Base-by-base conservation (phyloP, 2,797 vertebrate genomes). In the Hoplostethus atlanticus region DNA sequence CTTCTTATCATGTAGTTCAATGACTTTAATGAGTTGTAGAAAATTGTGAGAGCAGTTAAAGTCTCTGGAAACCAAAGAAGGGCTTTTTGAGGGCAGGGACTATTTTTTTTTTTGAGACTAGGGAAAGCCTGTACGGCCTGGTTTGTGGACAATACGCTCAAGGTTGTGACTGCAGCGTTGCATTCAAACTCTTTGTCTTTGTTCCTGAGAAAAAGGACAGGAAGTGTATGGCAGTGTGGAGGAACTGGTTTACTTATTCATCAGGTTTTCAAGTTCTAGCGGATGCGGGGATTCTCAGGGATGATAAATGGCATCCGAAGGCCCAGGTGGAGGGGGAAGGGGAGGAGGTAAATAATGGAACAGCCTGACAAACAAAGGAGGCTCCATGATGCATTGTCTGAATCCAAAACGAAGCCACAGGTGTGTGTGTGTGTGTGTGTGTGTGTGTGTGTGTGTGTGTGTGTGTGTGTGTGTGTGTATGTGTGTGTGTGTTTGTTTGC, bases 241-340 rank as follows among this genome's bases (percentile, higher is more conserved):
- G 81, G 89, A 92, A 89, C 80, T 81, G 62, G 71, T 89, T 93
- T 92, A 93, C 87, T 93, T 90, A 93, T 92, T 92, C 88, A 93
- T 93, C 91, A 85, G 87, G 79, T 91, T 90, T 90, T 86, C 85
- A 77, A 84, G 84, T 91, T 88, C 64, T 54, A 56, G 79, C 65
- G 71, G 84, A 89, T 64, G 65, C 88, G 62, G 79, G 86, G 84
- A 83, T 92, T 88, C 87, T 80, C 73, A 15, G 81, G 77, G 84
- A 90, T 92, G 92, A 93, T 92, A 87, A 92, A 92, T 91, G 87
- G 86, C 87, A 83, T 78, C 72, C 25, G 80, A 87, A 84, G 76
- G 81, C 85, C 82, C 85, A 74, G 87, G 84, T 86, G 77, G 85
- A 87, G 71, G 79, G 72, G 80, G 52, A 71, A 81, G 53, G 67